These are phyloP conservation scores for Apodemia duryi DNA, from an alignment of 2,888 invertebrate genomes.

Conservation along the genomic window DNA sequence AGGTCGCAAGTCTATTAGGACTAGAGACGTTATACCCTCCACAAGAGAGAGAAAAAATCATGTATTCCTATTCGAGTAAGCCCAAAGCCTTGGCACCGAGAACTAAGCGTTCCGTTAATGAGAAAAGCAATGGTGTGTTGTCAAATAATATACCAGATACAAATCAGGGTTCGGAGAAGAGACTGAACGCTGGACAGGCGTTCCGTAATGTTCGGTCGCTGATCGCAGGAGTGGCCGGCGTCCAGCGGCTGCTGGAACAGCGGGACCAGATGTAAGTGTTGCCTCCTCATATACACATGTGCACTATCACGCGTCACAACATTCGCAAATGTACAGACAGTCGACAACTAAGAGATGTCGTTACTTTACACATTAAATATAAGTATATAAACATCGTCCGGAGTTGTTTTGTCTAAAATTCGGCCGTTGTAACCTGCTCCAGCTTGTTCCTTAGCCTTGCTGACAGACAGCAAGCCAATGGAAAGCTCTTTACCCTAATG, in stretches of 20 bases:
- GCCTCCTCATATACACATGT: no score
- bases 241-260: slow-evolving; percentile 39
- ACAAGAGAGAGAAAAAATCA: slow-evolving; percentile 52
- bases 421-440: no score
- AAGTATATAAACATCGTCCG: no score
- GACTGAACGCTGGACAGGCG: slow-evolving; percentile 28
- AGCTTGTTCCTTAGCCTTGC: no score
- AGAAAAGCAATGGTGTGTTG: slow-evolving; percentile 33
- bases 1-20: slow-evolving; percentile 82
- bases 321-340: no score
- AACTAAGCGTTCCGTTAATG: slow-evolving; percentile 37
- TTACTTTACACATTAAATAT: no score
- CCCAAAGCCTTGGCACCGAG: slow-evolving; percentile 74
- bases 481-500: no score
- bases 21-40: slow-evolving; percentile 64
- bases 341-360: no score
- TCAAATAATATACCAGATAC: slow-evolving; percentile 26
- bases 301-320: no score
- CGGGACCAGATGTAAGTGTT: slow-evolving; percentile 33
- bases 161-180: slow-evolving; percentile 25
- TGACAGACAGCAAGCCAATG: no score
- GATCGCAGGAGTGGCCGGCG: slow-evolving; percentile 52
- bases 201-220: slow-evolving; percentile 50
- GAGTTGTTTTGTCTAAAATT: no score
- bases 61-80: slow-evolving; percentile 84